Evolutionary conservation across 1,140 invertebrate species (phyloP), one percentile per base, ranked within the genome.

Genomic region (Trichoplusia ni): DNA sequence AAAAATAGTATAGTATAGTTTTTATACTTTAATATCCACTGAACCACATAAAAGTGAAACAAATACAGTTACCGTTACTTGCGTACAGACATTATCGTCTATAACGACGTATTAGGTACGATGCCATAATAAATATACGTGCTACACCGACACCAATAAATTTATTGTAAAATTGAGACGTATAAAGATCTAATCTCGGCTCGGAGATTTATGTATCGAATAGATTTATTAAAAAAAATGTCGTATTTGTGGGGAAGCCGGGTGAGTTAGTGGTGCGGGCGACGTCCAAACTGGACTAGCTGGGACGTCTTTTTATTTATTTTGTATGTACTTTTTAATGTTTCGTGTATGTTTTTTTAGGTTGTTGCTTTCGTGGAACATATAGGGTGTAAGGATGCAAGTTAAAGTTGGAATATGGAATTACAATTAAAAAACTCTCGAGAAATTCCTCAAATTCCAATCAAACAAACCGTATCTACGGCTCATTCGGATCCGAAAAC

Each of bases 141-240:
- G 25, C 64, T 78, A 73, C 65, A 80, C 64, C 62, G 76, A 70
- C 62, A 75, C 75, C 73, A 78, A 86, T 86, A 86, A 86, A 86
- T 86, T 84, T 79, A 78, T 75, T 79, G 77, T 84, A 82, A 86
- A 84, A 86, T 86, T 86, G 79, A 86, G 83, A 84, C 71, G 72
- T 86, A 82, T 79, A 74, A 81, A 84, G 83, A 86, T 86, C 81
- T 86, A 86, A 86, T 86, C 83, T 84, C 35, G 3, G 7, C 29
- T 33, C 8, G 27, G 67, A 80, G 81, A 86, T 85, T 83, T 85
- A 86, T 81, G 67, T 67, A 54, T 31, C 33, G 65, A 75, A 81
- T 82, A 83, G 80, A 85, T 83, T 82, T 85, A 85, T 82, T 77
- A 67, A 54, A 18, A 44, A 70, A 56, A 71, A 66, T 73, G 69